phyloP scores from a whole-genome alignment of 1,140 invertebrate species.

The Hylaeus volcanicus region DNA sequence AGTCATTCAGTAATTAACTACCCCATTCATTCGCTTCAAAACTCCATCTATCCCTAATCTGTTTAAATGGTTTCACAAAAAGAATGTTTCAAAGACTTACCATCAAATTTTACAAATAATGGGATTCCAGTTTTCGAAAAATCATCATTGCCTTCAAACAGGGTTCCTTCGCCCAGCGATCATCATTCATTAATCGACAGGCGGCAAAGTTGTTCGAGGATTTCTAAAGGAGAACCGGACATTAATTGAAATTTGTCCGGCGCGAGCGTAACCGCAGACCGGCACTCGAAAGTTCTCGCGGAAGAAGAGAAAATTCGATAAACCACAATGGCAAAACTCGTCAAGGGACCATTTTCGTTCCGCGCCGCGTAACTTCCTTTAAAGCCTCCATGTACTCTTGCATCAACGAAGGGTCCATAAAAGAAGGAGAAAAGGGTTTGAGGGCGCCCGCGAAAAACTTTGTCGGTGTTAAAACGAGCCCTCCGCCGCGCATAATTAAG shows the following conservation, averaged over 20 bases:
- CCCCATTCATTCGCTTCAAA: no score
- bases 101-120: not conserved
- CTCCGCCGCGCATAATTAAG: constrained; percentile 69
- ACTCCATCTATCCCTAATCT: no score
- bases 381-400: constrained; percentile 30
- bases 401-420: constrained; percentile 16
- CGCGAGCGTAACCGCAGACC: not conserved
- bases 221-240: not conserved
- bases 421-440: constrained; percentile 5
- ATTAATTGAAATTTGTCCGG: constrained; percentile 37
- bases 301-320: constrained; percentile 51
- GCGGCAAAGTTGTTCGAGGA: constrained; percentile 19
- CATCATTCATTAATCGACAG: not conserved
- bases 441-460: constrained; percentile 42
- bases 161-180: not conserved
- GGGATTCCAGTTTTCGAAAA: no score
- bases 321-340: constrained; percentile 51
- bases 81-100: not conserved
- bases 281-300: constrained; percentile 31
- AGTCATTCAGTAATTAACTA: no score
- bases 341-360: constrained; percentile 51
- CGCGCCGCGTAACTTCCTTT: constrained; percentile 47
- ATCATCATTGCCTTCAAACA: no score
- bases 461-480: constrained; percentile 45
- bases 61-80: no score